Evolutionary conservation across 2,888 invertebrate species (phyloP), one percentile per base, ranked within the genome.

Genomic region (Cephus nigrinus): DNA sequence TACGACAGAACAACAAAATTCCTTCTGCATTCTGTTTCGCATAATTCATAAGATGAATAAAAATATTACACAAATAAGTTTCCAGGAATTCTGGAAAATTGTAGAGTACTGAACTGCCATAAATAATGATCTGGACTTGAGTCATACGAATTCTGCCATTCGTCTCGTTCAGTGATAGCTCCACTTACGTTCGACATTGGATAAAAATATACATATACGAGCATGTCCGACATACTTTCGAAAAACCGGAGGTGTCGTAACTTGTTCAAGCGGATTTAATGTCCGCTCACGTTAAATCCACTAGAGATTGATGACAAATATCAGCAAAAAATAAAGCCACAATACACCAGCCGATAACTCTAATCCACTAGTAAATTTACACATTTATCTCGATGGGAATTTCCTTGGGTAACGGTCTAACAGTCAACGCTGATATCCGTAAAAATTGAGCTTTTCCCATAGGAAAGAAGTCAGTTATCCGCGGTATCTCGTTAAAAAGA

Each of bases 161-260:
- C 55, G 23, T 23, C 23, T 23, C 23, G 55, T 9, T 55, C 55
- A 55, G 23, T 23, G 23, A 55, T 23, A 55, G 5, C 55, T 55
- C 55, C 55, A 23, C 23, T 55, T 2, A 23, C 55, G 9, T 55
- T 55, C 55, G 55, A 55, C 23, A 55, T 23, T 55, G 55, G 55
- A 55, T 55, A 92, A 0, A 87, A 94, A 0, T 91, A 91, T 55
- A 55, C 55, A 23, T 94, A 93, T 83, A 94, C 94, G 0, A 92
- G 92, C 0, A 93, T 86, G 82, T 93, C 93, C 0, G 93, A 93
- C 0, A 90, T 92, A 15, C 95, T 95, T 95, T 55, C 55, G 55
- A 55, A 55, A 55, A 55, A 15, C 40, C 55, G 5, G 23, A 55
- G 55, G 23, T 55, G 55, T 55, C 40, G 40, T 23, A 55, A 55